Evolutionary conservation across 2,113 vertebrate genomes (phyloP).

Genomic region (Edolisoma coerulescens): DNA sequence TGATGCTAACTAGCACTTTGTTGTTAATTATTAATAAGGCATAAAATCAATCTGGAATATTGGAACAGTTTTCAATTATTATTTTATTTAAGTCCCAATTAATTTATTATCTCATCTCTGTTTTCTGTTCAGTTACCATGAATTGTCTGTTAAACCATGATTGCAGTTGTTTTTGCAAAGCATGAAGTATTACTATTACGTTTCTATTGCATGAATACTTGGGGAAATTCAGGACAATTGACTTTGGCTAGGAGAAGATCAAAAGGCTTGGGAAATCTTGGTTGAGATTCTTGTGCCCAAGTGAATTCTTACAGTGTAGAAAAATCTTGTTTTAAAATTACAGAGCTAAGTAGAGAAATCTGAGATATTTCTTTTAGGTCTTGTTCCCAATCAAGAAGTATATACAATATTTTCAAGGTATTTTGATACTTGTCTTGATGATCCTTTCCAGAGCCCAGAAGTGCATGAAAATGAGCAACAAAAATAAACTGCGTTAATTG

Average conservation of each 20-base stretch:
- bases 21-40: neutral
- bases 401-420: neutral
- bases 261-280: neutral
- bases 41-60: neutral
- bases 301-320: neutral
- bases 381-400: neutral
- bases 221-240: neutral
- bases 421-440: neutral
- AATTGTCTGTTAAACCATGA: neutral
- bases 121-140: neutral
- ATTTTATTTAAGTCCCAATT: neutral
- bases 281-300: neutral
- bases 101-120: neutral
- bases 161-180: neutral
- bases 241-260: neutral
- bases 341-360: neutral
- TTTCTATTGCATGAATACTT: neutral
- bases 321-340: neutral
- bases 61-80: neutral
- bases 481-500: neutral
- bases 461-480: neutral
- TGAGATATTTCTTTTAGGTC: neutral
- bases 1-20: neutral
- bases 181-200: neutral
- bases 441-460: neutral